A percentile compares a stretch with the other conserved stretches of the same genome.
Evolutionary conservation across 2,113 vertebrate species (phyloP).

Genomic region (Morone chrysops): DNA sequence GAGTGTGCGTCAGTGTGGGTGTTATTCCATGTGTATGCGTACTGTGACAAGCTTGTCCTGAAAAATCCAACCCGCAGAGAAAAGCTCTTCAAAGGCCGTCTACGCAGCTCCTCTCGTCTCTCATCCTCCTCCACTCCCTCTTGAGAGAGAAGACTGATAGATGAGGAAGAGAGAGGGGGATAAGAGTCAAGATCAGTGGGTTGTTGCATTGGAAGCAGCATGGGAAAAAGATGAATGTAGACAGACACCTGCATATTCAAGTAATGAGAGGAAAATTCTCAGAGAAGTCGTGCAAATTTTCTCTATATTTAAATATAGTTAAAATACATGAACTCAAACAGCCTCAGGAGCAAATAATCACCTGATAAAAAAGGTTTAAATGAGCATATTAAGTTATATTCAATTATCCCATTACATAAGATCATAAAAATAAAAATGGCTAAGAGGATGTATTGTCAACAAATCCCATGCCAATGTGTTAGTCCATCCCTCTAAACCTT

Average conservation of each 20-base stretch:
- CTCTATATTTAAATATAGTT: constrained; percentile 4
- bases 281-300: background rate
- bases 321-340: background rate
- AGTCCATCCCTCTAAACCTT: background rate
- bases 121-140: constrained; percentile 58
- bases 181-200: constrained; percentile 48
- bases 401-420: background rate
- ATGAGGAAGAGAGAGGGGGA: constrained; percentile 14
- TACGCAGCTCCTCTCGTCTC: constrained; percentile 46
- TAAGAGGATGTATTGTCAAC: background rate
- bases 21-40: constrained; percentile 2
- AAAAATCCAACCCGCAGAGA: constrained; percentile 58
- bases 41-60: constrained; percentile 43
- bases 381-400: background rate
- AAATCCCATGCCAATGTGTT: background rate
- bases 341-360: background rate
- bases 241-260: constrained; percentile 48
- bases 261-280: background rate
- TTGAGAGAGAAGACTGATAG: constrained; percentile 37
- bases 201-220: background rate
- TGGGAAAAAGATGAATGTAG: constrained; percentile 33
- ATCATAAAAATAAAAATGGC: background rate
- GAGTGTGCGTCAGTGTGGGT: constrained; percentile 12
- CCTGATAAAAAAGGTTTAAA: background rate
- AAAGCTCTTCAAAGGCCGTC: constrained; percentile 68